Base-by-base conservation (phyloP, 2,888 invertebrate genomes). In the Nebria brevicollis region DNA sequence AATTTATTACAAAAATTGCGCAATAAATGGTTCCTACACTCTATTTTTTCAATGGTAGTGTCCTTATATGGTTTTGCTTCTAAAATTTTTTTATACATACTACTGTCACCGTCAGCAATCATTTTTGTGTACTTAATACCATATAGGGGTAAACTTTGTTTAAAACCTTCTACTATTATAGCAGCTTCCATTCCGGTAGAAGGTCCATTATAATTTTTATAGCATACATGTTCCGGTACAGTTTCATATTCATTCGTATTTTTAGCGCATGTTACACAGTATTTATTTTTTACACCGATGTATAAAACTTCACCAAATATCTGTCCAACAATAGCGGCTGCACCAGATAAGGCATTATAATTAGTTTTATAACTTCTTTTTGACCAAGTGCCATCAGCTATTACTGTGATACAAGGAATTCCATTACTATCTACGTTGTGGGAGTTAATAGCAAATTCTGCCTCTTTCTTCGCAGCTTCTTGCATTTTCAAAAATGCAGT, bases 181-280 rank as follows among this genome's bases (percentile, higher is more conserved):
- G 7, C 43, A n/a, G 34, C 41, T 73, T 73, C 73, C 73, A 73
- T 73, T 10, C 13, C 42, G 10, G 73, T 73, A 8, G 42, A 26
- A n/a, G 73, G 42, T 8, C 73, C 73, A 41, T n/a, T 73, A 26
- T 20, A 73, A 34, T 73, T 73, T 73, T 73, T 73, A 15, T n/a
- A 73, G n/a, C 73, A 73, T n/a, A 10, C n/a, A 15, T 73, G 73
- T n/a, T 73, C 41, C 1, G 42, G 41, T 41, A 7, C 4, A 41
- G 3, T 41, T 11, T 5, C 8, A 3, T 26, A 1, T 11, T 7
- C 3, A 8, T 0, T 34, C 0, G 26, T 20, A 20, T 20, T 20
- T 20, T 20, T 20, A 20, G 11, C 10, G 26, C n/a, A 73, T 41
- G 42, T 41, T 7, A 10, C 13, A 34, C 73, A 73, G 15, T 42